phyloP scores from a whole-genome alignment of 1,140 invertebrate genomes.

The Diuraphis noxia region DNA sequence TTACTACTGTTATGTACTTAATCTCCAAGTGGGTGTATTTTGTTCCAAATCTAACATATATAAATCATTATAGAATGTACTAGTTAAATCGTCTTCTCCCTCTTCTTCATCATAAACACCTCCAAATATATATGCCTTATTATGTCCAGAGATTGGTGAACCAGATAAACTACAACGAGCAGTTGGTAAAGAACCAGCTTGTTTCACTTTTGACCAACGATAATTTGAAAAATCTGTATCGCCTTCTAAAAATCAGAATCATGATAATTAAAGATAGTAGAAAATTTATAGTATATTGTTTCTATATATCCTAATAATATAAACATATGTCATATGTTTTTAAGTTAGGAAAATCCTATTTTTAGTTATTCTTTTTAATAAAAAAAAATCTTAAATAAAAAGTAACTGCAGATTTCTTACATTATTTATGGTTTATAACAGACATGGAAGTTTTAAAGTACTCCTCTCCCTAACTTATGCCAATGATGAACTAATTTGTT shows the following conservation, averaged over 20 bases:
- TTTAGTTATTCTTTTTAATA: too few species aligned
- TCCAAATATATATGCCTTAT: constrained; percentile 74
- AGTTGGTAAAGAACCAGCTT: constrained; percentile 68
- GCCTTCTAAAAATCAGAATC: constrained; percentile 63
- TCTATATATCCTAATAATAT: background rate
- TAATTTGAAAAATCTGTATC: constrained; percentile 69
- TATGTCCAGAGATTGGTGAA: constrained; percentile 62
- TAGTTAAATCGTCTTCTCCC: constrained; percentile 76
- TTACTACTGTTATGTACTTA: constrained; percentile 58
- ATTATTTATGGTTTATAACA: too few species aligned
- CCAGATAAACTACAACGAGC: constrained; percentile 69
- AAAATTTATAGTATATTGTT: background rate
- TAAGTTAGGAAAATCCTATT: too few species aligned
- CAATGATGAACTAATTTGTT: too few species aligned
- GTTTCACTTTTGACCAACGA: constrained; percentile 76
- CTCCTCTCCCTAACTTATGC: too few species aligned
- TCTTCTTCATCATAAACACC: constrained; percentile 80
- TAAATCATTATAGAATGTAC: constrained; percentile 83
- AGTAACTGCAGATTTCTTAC: too few species aligned
- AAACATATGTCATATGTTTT: too few species aligned
- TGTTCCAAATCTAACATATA: constrained; percentile 76
- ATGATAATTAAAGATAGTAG: background rate
- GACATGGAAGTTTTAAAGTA: too few species aligned
- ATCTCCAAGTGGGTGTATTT: constrained; percentile 69
- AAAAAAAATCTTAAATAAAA: too few species aligned